Conservation (phyloP, 2,113 vertebrate genomes). For the Pterocles orientalis region DNA sequence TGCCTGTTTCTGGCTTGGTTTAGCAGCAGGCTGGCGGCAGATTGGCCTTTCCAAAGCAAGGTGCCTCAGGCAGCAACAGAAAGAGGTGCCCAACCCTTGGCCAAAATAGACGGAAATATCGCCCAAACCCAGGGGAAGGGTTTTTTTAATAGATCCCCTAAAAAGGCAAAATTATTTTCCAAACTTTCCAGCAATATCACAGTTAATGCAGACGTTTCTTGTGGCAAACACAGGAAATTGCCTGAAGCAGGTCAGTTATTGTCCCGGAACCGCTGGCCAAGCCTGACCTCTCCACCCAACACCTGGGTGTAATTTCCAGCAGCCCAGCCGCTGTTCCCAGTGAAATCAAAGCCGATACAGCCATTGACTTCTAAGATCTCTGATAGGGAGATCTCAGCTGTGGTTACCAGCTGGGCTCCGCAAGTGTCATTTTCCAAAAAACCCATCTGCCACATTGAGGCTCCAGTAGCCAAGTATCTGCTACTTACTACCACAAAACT, state of each 20-base stretch:
- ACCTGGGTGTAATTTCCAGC: slow-evolving; percentile 51
- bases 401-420: slow-evolving; percentile 65
- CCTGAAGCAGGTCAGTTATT: background rate
- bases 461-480: slow-evolving; percentile 70
- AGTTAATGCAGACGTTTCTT: background rate
- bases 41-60: background rate
- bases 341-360: slow-evolving; percentile 31
- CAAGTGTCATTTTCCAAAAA: slow-evolving; percentile 66
- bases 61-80: background rate
- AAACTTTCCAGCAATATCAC: background rate
- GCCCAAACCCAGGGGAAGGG: background rate
- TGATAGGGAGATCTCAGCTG: slow-evolving; percentile 60
- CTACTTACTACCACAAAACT: slow-evolving; percentile 60
- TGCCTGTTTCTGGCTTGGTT: background rate
- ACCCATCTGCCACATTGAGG: slow-evolving; percentile 56
- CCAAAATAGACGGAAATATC: background rate
- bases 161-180: background rate
- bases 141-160: background rate
- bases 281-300: slow-evolving; percentile 10
- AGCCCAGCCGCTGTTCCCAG: slow-evolving; percentile 36
- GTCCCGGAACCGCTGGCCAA: background rate
- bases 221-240: background rate
- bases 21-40: background rate
- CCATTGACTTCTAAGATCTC: slow-evolving; percentile 39
- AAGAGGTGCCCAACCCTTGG: background rate